Evolutionary conservation across 2,797 vertebrate species (phyloP).

Genomic region (Tinamus major): DNA sequence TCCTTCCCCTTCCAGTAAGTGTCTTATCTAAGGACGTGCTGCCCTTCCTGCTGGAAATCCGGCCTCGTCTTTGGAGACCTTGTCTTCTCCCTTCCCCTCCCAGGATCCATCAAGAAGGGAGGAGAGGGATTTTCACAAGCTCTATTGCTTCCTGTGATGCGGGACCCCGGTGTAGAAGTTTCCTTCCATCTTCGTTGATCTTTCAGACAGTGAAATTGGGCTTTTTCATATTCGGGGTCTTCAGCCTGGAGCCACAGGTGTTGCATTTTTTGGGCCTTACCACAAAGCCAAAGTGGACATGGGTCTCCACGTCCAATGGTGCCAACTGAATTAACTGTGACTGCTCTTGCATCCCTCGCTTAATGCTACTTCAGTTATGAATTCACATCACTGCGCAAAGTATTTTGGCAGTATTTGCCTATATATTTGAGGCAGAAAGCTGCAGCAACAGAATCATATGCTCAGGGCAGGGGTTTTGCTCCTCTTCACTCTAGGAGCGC

Average conservation of each 20-base stretch:
- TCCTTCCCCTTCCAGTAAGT: constrained; percentile 49
- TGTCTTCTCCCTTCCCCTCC: not conserved
- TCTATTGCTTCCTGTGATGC: not conserved
- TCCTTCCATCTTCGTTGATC: not conserved
- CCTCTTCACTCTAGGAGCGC: not conserved
- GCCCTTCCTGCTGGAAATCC: constrained; percentile 70
- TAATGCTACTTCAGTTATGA: not conserved
- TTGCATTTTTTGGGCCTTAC: not conserved
- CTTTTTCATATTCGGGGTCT: fast-evolving
- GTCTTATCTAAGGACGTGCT: constrained; percentile 39
- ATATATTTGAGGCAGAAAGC: not conserved
- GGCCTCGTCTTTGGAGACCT: not conserved
- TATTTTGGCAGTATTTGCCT: not conserved
- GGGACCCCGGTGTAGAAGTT: not conserved
- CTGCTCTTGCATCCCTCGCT: not conserved
- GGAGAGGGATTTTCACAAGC: not conserved
- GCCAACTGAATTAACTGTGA: not conserved
- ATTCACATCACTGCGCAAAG: fast-evolving
- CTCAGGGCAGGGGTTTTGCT: not conserved
- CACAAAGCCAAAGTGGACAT: not conserved
- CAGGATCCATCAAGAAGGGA: not conserved
- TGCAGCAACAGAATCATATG: not conserved
- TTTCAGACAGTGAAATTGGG: not conserved
- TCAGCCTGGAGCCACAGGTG: not conserved
- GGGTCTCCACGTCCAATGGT: not conserved